Evolutionary conservation across 1,140 invertebrate genomes (phyloP).

Genomic region (Trypoxylus dichotomus): DNA sequence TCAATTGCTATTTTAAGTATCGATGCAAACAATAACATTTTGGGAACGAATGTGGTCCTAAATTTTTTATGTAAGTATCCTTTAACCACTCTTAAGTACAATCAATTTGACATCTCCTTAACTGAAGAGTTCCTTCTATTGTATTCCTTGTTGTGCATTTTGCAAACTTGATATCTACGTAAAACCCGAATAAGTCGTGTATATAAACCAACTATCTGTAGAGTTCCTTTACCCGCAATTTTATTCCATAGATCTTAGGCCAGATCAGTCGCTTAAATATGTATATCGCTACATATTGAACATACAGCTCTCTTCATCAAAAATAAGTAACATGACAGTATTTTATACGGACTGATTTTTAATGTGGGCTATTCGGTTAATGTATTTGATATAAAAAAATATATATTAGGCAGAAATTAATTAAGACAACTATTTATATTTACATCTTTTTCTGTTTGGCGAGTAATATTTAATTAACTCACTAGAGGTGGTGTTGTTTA

Average conservation of each 20-base stretch:
- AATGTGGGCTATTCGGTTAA: background rate
- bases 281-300: background rate
- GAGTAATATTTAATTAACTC: background rate
- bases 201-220: too few relatives aligned
- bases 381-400: background rate
- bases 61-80: too few relatives aligned
- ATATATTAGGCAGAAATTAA: background rate
- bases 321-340: background rate
- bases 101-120: too few relatives aligned
- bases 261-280: background rate
- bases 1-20: too few relatives aligned
- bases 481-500: background rate
- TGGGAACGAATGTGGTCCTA: too few relatives aligned
- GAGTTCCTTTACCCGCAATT: too few relatives aligned
- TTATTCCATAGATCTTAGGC: background rate
- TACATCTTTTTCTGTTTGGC: background rate
- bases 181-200: too few relatives aligned
- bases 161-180: too few relatives aligned
- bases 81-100: too few relatives aligned
- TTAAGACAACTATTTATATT: background rate
- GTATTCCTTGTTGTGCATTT: too few relatives aligned
- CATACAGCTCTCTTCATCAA: background rate
- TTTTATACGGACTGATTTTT: slow-evolving; percentile 11
- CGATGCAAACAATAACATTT: too few relatives aligned
- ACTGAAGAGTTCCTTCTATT: too few relatives aligned